Evolutionary conservation across 2,113 vertebrate species (phyloP).

Genomic region (Pardalotus punctatus): DNA sequence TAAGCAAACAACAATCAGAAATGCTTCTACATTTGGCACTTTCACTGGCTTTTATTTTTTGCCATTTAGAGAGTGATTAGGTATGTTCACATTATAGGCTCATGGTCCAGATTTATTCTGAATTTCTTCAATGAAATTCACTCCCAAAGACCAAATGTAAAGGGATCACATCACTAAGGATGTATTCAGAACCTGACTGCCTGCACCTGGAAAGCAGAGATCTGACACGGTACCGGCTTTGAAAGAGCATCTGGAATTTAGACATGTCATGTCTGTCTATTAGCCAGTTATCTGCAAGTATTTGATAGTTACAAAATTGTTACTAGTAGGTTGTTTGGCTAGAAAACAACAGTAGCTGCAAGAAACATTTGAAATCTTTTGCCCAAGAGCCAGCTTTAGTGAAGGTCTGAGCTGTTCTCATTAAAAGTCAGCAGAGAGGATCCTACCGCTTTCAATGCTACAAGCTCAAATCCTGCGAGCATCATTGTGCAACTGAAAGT

Average conservation of each 20-base stretch:
- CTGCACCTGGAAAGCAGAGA: neutral
- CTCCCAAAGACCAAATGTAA: neutral
- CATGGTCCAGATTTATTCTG: neutral
- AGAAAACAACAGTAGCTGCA: neutral
- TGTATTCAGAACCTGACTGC: neutral
- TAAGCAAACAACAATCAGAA: neutral
- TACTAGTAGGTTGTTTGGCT: neutral
- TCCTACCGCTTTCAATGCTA: conserved; percentile 17
- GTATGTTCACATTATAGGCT: neutral
- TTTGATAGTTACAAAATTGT: neutral
- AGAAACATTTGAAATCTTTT: neutral
- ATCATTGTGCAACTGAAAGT: conserved; percentile 38
- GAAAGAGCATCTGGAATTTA: neutral
- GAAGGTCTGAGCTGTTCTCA: neutral
- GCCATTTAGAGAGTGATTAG: fast-evolving
- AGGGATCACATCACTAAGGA: neutral
- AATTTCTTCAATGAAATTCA: neutral
- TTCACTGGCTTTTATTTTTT: neutral
- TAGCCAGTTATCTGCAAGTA: neutral
- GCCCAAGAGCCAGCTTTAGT: neutral
- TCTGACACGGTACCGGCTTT: fast-evolving
- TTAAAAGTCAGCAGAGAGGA: conserved; percentile 27
- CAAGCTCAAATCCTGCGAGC: conserved; percentile 20
- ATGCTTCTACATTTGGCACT: neutral
- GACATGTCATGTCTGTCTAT: neutral